Conservation (phyloP, 2,888 invertebrate species). For the Pardosa pseudoannulata region DNA sequence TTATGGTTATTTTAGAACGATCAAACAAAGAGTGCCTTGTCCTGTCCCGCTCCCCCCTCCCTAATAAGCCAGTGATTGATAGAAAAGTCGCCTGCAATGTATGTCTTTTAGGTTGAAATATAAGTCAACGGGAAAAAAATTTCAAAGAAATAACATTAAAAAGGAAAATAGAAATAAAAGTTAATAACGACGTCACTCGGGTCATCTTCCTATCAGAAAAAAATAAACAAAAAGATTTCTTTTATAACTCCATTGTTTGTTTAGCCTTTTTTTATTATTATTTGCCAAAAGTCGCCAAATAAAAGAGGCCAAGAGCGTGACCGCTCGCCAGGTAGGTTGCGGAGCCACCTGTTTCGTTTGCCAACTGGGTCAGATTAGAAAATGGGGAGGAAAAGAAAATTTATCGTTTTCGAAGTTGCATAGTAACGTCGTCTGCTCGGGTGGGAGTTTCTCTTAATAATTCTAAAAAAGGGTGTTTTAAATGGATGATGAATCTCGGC, state of each 20-base stretch:
- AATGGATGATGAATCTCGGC: not conserved
- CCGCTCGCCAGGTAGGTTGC: conserved; percentile 14
- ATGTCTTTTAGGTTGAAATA: no score
- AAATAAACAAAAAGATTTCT: not conserved
- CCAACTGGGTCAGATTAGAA: conserved; percentile 46
- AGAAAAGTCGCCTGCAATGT: not conserved
- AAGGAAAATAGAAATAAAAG: not conserved
- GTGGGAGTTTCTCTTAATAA: not conserved
- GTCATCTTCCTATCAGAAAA: not conserved
- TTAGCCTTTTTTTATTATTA: not conserved
- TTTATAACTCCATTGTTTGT: not conserved
- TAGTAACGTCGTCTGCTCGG: not conserved
- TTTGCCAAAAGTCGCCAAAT: not conserved
- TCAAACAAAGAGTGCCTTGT: not conserved
- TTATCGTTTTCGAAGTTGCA: not conserved
- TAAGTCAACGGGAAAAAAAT: no score
- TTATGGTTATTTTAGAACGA: no score
- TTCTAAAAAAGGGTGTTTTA: not conserved
- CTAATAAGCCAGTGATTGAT: not conserved
- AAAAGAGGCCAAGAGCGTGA: conserved; percentile 22
- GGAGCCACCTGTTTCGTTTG: conserved; percentile 27
- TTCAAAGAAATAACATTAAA: not conserved
- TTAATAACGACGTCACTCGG: not conserved
- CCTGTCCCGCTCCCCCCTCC: not conserved
- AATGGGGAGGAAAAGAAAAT: not conserved